Base-by-base conservation (phyloP, 2,888 invertebrate species). In the Chrysomela aeneicollis region DNA sequence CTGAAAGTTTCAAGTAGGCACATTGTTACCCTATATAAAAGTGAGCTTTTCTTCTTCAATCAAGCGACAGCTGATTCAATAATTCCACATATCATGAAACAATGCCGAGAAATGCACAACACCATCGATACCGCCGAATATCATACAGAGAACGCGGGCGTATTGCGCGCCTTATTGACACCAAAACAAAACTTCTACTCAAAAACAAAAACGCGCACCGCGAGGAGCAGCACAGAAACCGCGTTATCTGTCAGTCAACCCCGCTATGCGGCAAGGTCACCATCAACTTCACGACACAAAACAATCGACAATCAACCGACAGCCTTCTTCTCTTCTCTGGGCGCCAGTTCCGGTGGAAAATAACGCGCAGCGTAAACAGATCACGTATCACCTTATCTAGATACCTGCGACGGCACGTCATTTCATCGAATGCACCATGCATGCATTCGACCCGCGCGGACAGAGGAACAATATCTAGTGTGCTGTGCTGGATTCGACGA, bases 221-320 rank as follows among this genome's bases (percentile, higher is more conserved):
- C n/a, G n/a, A n/a, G 26, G 26, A 26, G 4, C 4, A 26, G 26
- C 2, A 42, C 42, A 12, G 15, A 42, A 42, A 42, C 42, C 12
- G 42, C 42, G 42, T 42, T 42, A 42, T 42, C 42, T 42, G 15
- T 42, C 42, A 15, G 12, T n/a, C 15, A n/a, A 15, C 42, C 42
- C 42, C 42, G n/a, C 42, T 42, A 42, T 42, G 42, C 42, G 42
- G 15, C 42, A 42, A 42, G 42, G 42, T 42, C 42, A 42, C 42
- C 9, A 35, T 12, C 42, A 42, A 26, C 26, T 15, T 1, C 15
- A 10, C 35, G 35, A 35, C 6, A 42, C n/a, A 15, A 42, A 42
- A 42, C 42, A 42, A 35, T 35, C 32, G 32, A 10, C 32, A 10
- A 42, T 35, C 35, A 12, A 35, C 35, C 26, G 3, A 26, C 26